Percentiles rank a stretch among this genome's conserved stretches.
Evolutionary conservation across 2,888 invertebrate species (phyloP).

Genomic region (Clusia tigrina): DNA sequence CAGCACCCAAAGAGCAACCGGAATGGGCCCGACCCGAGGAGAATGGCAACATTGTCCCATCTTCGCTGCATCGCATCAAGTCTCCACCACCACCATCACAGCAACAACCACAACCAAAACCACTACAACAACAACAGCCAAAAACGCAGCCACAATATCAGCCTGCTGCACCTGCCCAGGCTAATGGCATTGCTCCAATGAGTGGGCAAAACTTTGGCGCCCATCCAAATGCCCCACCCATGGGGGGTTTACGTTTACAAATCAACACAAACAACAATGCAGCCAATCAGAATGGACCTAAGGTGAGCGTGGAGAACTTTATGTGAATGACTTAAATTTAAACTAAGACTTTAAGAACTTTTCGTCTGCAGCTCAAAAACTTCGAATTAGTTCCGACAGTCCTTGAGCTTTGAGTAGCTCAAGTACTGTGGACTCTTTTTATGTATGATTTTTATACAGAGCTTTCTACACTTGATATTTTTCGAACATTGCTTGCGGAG

Average conservation of each 20-base stretch:
- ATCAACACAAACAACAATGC: constrained; percentile 47
- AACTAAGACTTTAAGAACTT: background rate
- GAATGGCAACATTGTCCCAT: constrained; percentile 57
- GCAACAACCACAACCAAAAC: constrained; percentile 57
- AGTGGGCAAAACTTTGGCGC: constrained; percentile 49
- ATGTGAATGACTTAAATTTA: background rate
- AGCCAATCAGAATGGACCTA: constrained; percentile 48
- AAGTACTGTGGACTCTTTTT: no score
- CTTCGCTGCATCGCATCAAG: constrained; percentile 51
- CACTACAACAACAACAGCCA: constrained; percentile 14
- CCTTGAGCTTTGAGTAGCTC: no score
- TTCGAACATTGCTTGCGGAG: no score
- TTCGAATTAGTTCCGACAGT: no score
- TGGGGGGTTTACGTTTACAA: constrained; percentile 54
- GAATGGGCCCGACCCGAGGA: constrained; percentile 61
- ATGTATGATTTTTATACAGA: no score
- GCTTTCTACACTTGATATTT: no score
- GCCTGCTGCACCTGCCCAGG: constrained; percentile 37
- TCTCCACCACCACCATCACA: constrained; percentile 58
- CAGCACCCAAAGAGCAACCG: constrained; percentile 53
- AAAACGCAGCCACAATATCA: constrained; percentile 24
- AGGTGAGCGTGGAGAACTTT: constrained; percentile 38
- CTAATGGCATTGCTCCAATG: constrained; percentile 40
- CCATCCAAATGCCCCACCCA: constrained; percentile 30
- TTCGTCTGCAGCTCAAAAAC: no score